A percentile compares a stretch with the other conserved stretches of the same genome.
Evolutionary conservation across 2,888 invertebrate species (phyloP).

Genomic region (Phorcus lineatus): DNA sequence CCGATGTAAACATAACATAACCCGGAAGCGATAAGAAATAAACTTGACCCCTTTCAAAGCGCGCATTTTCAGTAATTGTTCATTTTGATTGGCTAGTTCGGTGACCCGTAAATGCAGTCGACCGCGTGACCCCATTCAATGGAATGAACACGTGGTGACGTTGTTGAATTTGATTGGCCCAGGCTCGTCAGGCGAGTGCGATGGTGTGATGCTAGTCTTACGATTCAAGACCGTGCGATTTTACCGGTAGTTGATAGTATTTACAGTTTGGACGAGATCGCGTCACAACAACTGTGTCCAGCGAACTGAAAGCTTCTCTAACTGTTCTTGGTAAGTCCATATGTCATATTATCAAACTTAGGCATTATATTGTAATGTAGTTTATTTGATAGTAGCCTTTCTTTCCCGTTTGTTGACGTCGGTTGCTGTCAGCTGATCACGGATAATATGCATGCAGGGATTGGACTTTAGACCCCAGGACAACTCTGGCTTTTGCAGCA

Average conservation of each 20-base stretch:
- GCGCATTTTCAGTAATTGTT: slow-evolving; percentile 27
- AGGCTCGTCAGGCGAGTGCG: slow-evolving; percentile 50
- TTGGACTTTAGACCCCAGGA: not conserved
- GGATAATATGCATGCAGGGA: not conserved
- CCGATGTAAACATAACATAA: slow-evolving; percentile 16
- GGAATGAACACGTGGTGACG: slow-evolving; percentile 36
- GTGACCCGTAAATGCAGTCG: not conserved
- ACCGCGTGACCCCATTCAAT: slow-evolving; percentile 20
- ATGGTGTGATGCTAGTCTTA: slow-evolving; percentile 24
- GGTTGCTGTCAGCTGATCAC: slow-evolving; percentile 16
- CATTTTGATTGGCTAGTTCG: slow-evolving; percentile 40
- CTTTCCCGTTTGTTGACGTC: not conserved
- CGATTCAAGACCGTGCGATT: slow-evolving; percentile 9
- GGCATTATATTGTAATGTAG: too few species aligned
- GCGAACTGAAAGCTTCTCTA: not conserved
- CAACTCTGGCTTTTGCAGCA: not conserved
- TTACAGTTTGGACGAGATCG: not conserved
- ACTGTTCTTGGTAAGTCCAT: too few species aligned
- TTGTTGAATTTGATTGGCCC: slow-evolving; percentile 57
- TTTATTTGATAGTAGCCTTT: not conserved
- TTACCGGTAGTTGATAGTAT: slow-evolving; percentile 12
- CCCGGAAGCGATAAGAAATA: slow-evolving; percentile 36
- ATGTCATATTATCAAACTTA: too few species aligned
- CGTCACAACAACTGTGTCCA: slow-evolving; percentile 9
- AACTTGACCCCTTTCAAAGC: slow-evolving; percentile 7